A percentile compares a stretch with the other conserved stretches of the same genome.
These are phyloP conservation scores for Buathra laborator DNA, from an alignment of 2,888 invertebrate species.

Conservation along the genomic window DNA sequence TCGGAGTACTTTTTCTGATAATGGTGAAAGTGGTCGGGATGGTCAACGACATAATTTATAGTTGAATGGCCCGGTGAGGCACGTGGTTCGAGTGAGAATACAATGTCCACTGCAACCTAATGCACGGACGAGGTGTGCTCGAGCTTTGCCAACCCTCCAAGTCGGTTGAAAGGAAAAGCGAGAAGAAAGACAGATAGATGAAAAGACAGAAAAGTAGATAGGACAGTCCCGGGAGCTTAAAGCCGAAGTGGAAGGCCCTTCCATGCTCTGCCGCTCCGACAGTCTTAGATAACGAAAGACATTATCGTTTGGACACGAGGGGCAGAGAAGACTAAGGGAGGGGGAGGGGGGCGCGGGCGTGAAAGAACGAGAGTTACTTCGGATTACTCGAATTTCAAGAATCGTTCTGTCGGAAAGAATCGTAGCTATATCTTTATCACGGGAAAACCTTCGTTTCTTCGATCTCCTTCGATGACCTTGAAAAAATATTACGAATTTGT, in stretches of 20 bases:
- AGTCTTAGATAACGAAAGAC: constrained; percentile 52
- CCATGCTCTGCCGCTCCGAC: background rate
- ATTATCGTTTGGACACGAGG: constrained; percentile 39
- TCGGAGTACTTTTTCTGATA: constrained; percentile 31
- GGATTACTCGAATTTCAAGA: constrained; percentile 16
- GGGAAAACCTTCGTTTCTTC: background rate
- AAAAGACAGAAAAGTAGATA: constrained; percentile 46
- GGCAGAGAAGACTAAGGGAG: no score
- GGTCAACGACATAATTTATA: constrained; percentile 32
- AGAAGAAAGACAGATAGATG: constrained; percentile 44
- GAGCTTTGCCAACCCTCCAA: constrained; percentile 34
- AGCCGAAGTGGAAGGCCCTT: constrained; percentile 50
- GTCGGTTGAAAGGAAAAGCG: constrained; percentile 26
- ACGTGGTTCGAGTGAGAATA: constrained; percentile 39
- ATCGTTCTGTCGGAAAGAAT: constrained; percentile 4
- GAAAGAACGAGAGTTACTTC: background rate
- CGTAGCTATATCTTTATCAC: background rate
- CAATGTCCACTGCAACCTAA: constrained; percentile 47
- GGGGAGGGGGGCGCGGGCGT: no score
- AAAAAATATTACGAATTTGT: background rate
- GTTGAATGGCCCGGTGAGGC: constrained; percentile 31
- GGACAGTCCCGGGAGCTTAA: constrained; percentile 46
- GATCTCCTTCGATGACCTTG: background rate
- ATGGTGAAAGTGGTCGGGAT: constrained; percentile 6
- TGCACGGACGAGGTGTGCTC: constrained; percentile 18